phyloP scores from a whole-genome alignment of 2,113 vertebrate species.

The Copsychus sechellarum region DNA sequence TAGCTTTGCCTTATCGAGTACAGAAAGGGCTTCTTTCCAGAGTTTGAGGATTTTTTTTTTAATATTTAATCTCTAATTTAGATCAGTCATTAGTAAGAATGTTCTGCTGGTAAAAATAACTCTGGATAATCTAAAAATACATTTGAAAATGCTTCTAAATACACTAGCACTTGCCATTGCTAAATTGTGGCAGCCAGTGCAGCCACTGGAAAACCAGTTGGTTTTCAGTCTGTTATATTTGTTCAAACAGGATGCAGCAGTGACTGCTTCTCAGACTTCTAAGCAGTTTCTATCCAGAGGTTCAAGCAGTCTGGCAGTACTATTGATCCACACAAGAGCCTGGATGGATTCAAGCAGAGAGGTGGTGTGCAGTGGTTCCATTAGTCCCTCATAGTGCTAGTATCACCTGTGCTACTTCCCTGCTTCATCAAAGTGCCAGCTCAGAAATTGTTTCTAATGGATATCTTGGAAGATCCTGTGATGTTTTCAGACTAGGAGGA shows the following conservation, averaged over 20 bases:
- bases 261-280: not conserved
- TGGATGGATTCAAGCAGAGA: not conserved
- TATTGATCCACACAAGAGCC: not conserved
- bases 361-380: not conserved
- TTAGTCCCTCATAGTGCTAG: not conserved
- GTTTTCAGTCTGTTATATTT: not conserved
- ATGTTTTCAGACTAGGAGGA: not conserved
- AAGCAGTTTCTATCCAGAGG: not conserved
- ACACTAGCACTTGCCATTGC: not conserved
- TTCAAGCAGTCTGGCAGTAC: not conserved
- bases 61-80: not conserved
- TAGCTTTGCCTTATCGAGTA: not conserved
- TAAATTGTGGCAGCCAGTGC: not conserved
- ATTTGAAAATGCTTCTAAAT: not conserved
- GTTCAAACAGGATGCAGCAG: not conserved
- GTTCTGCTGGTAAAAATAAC: not conserved
- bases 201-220: not conserved
- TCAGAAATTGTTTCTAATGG: not conserved
- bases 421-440: not conserved
- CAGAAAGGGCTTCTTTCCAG: not conserved
- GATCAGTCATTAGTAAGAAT: not conserved
- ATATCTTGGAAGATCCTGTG: not conserved
- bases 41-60: not conserved
- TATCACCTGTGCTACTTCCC: not conserved
- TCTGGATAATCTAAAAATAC: not conserved